These are phyloP conservation scores for Drosophila elegans DNA, from an alignment of 1,140 invertebrate species.

Conservation along the genomic window DNA sequence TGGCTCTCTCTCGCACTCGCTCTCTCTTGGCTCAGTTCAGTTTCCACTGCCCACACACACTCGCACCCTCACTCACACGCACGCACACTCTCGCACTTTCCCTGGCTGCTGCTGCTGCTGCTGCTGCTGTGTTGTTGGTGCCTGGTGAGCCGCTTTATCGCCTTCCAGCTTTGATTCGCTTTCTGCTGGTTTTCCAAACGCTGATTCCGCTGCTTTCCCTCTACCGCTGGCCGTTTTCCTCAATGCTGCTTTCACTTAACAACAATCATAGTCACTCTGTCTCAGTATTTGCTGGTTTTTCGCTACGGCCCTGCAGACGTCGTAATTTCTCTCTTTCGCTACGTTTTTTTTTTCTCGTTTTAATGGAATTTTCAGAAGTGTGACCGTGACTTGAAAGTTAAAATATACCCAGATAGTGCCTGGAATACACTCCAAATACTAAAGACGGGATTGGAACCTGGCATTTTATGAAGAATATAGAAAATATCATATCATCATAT, in stretches of 20 bases:
- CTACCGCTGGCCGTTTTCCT: slow-evolving; percentile 2
- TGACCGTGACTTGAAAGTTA: slow-evolving; percentile 19
- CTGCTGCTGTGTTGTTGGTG: slow-evolving; percentile 31
- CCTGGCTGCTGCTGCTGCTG: slow-evolving; percentile 36
- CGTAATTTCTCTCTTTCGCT: slow-evolving; percentile 74
- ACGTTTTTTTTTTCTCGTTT: slow-evolving; percentile 64
- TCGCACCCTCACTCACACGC: slow-evolving; percentile 17
- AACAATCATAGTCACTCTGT: slow-evolving; percentile 58
- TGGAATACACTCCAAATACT: neutral
- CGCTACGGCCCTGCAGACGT: slow-evolving; percentile 59
- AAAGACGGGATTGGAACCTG: neutral
- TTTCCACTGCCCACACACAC: slow-evolving; percentile 43
- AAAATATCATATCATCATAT: neutral
- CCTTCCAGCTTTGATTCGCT: slow-evolving; percentile 54
- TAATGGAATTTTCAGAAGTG: slow-evolving; percentile 70
- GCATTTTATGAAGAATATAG: neutral
- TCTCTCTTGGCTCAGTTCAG: slow-evolving; percentile 39
- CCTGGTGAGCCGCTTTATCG: slow-evolving; percentile 65
- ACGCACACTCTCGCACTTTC: slow-evolving; percentile 42
- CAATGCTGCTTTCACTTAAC: slow-evolving; percentile 51
- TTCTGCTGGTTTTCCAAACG: slow-evolving; percentile 21
- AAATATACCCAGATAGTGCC: slow-evolving; percentile 9
- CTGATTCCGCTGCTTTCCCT: slow-evolving; percentile 16
- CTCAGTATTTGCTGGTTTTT: slow-evolving; percentile 58
- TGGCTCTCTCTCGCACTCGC: slow-evolving; percentile 14